Percentiles rank a stretch among this genome's conserved stretches.
Evolutionary conservation across 2,113 vertebrate species (phyloP).

Genomic region (Mustelus asterias): DNA sequence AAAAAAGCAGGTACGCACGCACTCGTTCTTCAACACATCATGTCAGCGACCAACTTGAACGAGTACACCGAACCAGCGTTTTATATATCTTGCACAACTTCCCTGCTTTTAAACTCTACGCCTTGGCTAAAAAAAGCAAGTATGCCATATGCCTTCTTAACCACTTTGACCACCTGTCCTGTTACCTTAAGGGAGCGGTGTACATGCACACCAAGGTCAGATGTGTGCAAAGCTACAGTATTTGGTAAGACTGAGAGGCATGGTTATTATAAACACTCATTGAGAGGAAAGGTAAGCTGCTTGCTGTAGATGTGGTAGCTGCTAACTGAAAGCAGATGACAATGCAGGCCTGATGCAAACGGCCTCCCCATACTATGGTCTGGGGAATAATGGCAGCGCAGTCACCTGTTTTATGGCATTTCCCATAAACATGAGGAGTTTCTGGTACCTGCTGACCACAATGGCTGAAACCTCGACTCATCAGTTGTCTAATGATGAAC

Average conservation of each 20-base stretch:
- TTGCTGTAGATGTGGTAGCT: neutral
- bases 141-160: no score
- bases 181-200: no score
- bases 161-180: no score
- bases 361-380: neutral
- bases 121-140: no score
- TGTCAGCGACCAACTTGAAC: no score
- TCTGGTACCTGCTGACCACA: neutral
- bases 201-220: neutral
- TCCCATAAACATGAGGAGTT: neutral
- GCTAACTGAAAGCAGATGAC: neutral
- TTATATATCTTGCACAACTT: no score
- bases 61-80: no score
- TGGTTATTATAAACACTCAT: neutral
- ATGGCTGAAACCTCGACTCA: neutral
- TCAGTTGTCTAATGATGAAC: neutral
- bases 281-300: neutral
- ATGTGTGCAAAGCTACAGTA: neutral
- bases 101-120: no score
- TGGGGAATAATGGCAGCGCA: neutral
- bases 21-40: no score
- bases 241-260: neutral
- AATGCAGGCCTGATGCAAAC: neutral
- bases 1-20: no score
- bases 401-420: neutral